Percentiles rank a stretch among this genome's conserved stretches.
phyloP scores from a whole-genome alignment of 2,888 invertebrate species.

The Bruchidius siliquastri region DNA sequence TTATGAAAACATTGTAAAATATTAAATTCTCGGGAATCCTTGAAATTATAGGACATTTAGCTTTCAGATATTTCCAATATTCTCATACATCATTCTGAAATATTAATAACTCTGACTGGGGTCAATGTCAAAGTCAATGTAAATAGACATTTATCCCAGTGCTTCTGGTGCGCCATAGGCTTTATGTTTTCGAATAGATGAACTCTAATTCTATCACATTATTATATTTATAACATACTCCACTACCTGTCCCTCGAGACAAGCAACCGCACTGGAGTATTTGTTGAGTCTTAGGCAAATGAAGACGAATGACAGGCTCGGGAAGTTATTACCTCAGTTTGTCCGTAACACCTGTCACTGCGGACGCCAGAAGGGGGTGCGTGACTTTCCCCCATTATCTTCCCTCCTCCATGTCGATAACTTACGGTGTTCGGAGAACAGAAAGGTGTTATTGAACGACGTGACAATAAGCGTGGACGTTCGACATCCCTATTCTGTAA shows the following conservation, averaged over 20 bases:
- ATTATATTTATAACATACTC: neutral
- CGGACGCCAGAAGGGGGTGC: conserved; percentile 13
- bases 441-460: neutral
- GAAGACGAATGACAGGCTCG: conserved; percentile 45
- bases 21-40: too few species aligned
- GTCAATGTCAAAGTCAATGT: too few species aligned
- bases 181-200: too few species aligned
- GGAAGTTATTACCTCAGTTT: conserved; percentile 45
- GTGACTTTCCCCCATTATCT: conserved; percentile 9
- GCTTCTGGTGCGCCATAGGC: too few species aligned
- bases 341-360: conserved; percentile 38
- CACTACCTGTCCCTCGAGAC: neutral
- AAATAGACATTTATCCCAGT: too few species aligned
- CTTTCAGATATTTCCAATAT: too few species aligned
- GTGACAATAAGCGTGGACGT: neutral
- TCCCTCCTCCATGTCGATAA: conserved; percentile 31
- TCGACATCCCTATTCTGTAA: neutral
- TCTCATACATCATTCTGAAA: too few species aligned
- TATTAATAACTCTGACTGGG: too few species aligned
- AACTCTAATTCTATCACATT: too few species aligned
- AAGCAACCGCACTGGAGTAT: conserved; percentile 9
- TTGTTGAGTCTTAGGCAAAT: conserved; percentile 42
- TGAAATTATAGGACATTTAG: too few species aligned
- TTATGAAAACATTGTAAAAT: too few species aligned
- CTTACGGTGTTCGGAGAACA: neutral